Base-by-base conservation (phyloP, 2,888 invertebrate species). In the Trypoxylon attenuatum region DNA sequence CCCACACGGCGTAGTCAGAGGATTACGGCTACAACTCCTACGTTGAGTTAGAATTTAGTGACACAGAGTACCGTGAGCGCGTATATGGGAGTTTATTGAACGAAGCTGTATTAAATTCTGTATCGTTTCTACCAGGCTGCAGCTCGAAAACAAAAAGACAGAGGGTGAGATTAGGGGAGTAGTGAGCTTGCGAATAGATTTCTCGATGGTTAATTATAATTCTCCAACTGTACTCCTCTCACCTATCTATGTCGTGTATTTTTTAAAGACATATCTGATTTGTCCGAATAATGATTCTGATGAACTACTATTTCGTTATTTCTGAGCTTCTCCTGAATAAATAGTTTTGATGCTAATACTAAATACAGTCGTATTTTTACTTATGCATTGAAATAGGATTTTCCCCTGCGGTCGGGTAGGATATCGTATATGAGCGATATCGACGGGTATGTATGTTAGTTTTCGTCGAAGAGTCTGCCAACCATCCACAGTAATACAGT, bases 1-100 rank as follows among this genome's bases (percentile, higher is more conserved):
- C 63, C 50, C 60, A 58, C 61, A 52, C 59, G 64, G 56, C 58
- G 63, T 68, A 69, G 64, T 69, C 64, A 65, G 64, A 62, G 79
- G 79, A 78, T 76, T 79, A 78, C 69, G 67, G 66, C 70, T 74
- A 78, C 79, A 80, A 81, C 78, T 80, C 74, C 71, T 73, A 69
- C 73, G 63, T 71, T 73, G 80, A 83, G 80, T 79, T 82, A 79
- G 77, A 83, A 83, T 82, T 81, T 79, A 76, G 76, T 69, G 78
- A 77, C 75, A 73, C 76, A 62, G 59, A 18, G 71, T 67, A 13
- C 33, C n/a, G 33, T 71, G 79, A 69, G 75, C 76, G 58, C 64
- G 50, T 62, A 57, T 64, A 54, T 25, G 55, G 47, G 71, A 69
- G 65, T 67, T 78, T 79, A 80, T 82, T 80, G 78, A 81, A 82